These are phyloP conservation scores for Agrochola lychnidis DNA, from an alignment of 2,888 invertebrate species.

Conservation along the genomic window DNA sequence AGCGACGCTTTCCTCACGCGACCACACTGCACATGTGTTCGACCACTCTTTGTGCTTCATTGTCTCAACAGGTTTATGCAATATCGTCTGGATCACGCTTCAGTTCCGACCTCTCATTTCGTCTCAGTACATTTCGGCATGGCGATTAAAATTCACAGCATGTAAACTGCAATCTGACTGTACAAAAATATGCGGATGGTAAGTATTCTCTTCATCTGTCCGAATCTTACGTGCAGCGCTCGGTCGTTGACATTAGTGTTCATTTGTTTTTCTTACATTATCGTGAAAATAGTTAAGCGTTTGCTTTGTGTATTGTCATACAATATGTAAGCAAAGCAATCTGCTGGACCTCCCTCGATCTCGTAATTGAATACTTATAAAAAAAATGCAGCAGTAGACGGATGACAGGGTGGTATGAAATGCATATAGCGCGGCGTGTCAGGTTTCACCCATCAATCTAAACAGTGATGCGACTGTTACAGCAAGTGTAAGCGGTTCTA, in stretches of 20 bases:
- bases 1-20: slow-evolving; percentile 74
- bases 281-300: slow-evolving; percentile 49
- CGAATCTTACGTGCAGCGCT: slow-evolving; percentile 59
- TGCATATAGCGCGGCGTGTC: slow-evolving; percentile 58
- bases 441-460: slow-evolving; percentile 59
- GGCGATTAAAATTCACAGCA: slow-evolving; percentile 66
- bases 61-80: slow-evolving; percentile 70
- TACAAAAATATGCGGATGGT: slow-evolving; percentile 64
- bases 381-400: slow-evolving; percentile 59
- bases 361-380: slow-evolving; percentile 52
- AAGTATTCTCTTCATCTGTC: slow-evolving; percentile 61
- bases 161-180: slow-evolving; percentile 57
- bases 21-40: slow-evolving; percentile 74
- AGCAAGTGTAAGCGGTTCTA: slow-evolving; percentile 68
- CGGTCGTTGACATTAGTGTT: slow-evolving; percentile 64
- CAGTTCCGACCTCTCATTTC: slow-evolving; percentile 55
- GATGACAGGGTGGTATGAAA: slow-evolving; percentile 52
- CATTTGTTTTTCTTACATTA: slow-evolving; percentile 62
- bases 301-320: slow-evolving; percentile 47
- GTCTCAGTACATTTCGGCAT: slow-evolving; percentile 39
- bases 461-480: slow-evolving; percentile 63
- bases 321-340: slow-evolving; percentile 52
- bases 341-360: slow-evolving; percentile 61
- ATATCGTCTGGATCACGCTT: slow-evolving; percentile 56
- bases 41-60: slow-evolving; percentile 73